Evolutionary conservation across 2,113 vertebrate genomes (phyloP).

Genomic region (Amphiprion ocellaris): DNA sequence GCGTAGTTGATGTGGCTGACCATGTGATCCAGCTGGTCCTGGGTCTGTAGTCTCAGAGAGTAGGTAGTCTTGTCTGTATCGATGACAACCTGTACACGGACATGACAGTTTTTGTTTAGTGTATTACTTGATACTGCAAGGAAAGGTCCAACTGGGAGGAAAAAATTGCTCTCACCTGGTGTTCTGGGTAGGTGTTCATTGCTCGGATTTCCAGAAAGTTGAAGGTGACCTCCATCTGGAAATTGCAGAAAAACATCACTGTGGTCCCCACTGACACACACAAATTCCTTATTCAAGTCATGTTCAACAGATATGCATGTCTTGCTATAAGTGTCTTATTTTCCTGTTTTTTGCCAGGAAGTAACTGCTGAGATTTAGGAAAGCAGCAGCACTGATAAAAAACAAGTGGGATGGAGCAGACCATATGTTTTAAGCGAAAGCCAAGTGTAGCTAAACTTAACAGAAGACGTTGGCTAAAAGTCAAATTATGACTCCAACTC

Average conservation of each 20-base stretch:
- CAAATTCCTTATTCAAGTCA: too few species aligned
- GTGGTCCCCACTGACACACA: neutral
- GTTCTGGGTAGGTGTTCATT: slow-evolving; percentile 84
- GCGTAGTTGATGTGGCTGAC: slow-evolving; percentile 89
- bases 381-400: neutral
- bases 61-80: slow-evolving; percentile 92
- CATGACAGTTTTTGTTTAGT: neutral
- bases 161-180: slow-evolving; percentile 73
- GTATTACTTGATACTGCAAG: neutral
- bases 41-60: slow-evolving; percentile 86
- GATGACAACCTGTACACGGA: slow-evolving; percentile 86
- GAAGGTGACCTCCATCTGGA: slow-evolving; percentile 84
- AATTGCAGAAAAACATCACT: slow-evolving; percentile 14
- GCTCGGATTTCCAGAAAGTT: slow-evolving; percentile 87
- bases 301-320: too few species aligned
- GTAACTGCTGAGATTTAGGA: neutral
- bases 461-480: too few species aligned
- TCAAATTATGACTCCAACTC: too few species aligned
- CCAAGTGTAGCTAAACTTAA: too few species aligned
- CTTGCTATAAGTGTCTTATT: too few species aligned
- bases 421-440: too few species aligned
- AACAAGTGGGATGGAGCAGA: too few species aligned
- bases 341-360: too few species aligned
- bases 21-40: slow-evolving; percentile 90
- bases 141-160: neutral